Percentiles rank a stretch among this genome's conserved stretches.
phyloP scores from a whole-genome alignment of 2,888 invertebrate genomes.

The Hemithea aestivaria region DNA sequence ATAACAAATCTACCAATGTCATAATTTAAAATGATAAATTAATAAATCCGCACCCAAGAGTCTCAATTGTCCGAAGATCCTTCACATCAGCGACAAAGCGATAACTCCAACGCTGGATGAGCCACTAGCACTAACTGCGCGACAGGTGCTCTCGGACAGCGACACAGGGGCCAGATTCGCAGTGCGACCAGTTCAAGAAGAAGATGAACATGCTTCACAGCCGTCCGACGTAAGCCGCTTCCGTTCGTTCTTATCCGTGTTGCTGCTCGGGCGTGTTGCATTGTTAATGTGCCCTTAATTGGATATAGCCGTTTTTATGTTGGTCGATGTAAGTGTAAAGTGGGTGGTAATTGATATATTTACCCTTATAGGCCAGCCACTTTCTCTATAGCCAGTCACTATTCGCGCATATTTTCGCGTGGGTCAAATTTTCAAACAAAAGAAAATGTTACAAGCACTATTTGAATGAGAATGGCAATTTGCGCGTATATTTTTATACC shows the following conservation, averaged over 20 bases:
- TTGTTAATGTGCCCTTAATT: background rate
- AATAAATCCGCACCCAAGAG: constrained; percentile 1
- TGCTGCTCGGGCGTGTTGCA: constrained; percentile 24
- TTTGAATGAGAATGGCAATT: too few species aligned
- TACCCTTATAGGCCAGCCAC: too few species aligned
- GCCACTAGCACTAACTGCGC: constrained; percentile 20
- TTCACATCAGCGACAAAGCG: constrained; percentile 19
- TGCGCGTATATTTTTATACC: too few species aligned
- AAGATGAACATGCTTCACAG: constrained; percentile 78
- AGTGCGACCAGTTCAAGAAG: constrained; percentile 84
- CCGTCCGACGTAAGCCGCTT: constrained; percentile 69
- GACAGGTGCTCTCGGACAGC: constrained; percentile 75
- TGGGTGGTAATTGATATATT: too few species aligned
- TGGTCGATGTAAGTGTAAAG: too few species aligned
- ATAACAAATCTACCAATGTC: too few species aligned
- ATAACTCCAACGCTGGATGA: constrained; percentile 19
- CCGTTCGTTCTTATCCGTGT: constrained; percentile 19
- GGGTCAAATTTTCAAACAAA: too few species aligned
- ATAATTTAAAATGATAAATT: too few species aligned
- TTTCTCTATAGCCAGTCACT: too few species aligned
- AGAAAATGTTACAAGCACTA: too few species aligned
- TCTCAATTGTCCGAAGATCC: constrained; percentile 16
- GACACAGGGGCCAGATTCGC: constrained; percentile 79
- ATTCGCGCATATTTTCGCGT: too few species aligned
- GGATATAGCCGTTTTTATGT: too few species aligned